These are phyloP conservation scores for Xestia xanthographa DNA, from an alignment of 2,888 invertebrate genomes.

Conservation along the genomic window DNA sequence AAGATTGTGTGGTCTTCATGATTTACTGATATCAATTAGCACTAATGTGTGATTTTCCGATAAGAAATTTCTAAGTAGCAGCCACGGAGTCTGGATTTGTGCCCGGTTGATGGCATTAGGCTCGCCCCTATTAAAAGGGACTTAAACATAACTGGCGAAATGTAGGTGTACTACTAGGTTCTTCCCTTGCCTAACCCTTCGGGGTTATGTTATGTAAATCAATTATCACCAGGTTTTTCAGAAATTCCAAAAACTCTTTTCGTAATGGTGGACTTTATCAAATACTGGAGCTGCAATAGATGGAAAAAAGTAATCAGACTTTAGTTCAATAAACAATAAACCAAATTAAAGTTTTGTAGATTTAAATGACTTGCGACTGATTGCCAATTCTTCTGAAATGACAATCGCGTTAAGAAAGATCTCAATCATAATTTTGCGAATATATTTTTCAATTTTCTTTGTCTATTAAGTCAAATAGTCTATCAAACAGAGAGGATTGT, in stretches of 20 bases:
- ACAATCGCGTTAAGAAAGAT: constrained; percentile 14
- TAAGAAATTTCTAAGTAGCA: too few species aligned
- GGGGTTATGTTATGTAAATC: too few species aligned
- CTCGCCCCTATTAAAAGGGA: too few species aligned
- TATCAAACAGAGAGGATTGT: background rate
- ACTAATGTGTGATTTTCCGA: too few species aligned
- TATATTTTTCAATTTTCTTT: constrained; percentile 15
- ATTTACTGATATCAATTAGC: too few species aligned
- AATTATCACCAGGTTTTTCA: background rate
- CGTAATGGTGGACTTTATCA: background rate
- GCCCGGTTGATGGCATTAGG: too few species aligned
- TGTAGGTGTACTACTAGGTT: too few species aligned
- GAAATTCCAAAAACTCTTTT: background rate
- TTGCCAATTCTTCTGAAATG: constrained; percentile 23
- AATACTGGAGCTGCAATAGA: background rate
- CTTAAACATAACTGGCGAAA: too few species aligned
- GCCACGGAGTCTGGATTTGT: too few species aligned
- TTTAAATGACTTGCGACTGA: constrained; percentile 23
- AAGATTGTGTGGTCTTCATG: background rate
- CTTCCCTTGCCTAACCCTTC: too few species aligned
- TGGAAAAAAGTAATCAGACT: background rate
- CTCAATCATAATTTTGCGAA: constrained; percentile 7
- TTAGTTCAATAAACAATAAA: background rate
- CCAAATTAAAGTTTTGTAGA: background rate
- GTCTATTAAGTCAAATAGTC: background rate